Evolutionary conservation across 1,140 invertebrate genomes (phyloP), one percentile per base, ranked within the genome.

Genomic region (Apocrypta bakeri): DNA sequence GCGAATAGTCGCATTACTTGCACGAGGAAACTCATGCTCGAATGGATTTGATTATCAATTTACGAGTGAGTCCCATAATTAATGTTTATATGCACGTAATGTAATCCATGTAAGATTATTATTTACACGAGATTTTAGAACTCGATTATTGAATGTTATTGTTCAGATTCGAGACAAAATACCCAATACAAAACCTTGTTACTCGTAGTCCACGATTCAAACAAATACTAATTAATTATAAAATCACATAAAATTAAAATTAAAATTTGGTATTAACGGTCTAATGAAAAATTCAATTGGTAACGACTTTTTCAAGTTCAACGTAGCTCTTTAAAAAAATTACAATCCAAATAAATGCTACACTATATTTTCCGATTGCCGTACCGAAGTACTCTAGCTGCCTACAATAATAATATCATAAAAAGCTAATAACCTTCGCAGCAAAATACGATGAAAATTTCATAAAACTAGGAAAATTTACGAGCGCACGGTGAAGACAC

Each of bases 41-140:
- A 17, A 29, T 14, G 29, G 72, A 74, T 63, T 75, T 75, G 63
- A 75, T 63, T 31, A 75, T 61, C 48, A 9, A 14, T 29, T 63
- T 75, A 17, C 24, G n/a, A 42, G 68, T 31, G 6, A 71, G 2
- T 71, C 31, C 17, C 37, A 4, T 9, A 29, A 71, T 71, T 71
- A 29, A 37, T 37, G 31, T 37, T 21, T 29, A 3, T 71, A 31
- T 0, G 31, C 21, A 56, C 48, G n/a, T 17, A 21, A 3, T n/a
- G 14, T 6, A 6, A 1, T 56, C 17, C 0, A 21, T 56, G 1
- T 56, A 21, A 21, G 48, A n/a, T 6, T 2, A 21, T 21, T n/a
- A 56, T 56, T 56, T n/a, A 56, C n/a, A 6, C 48, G 48, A 56
- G 1, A 17, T 4, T 56, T 56, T n/a, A 21, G 21, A 21, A 17